These are phyloP conservation scores for Holcopasites calliopsidis DNA, from an alignment of 1,140 invertebrate species.

Conservation along the genomic window DNA sequence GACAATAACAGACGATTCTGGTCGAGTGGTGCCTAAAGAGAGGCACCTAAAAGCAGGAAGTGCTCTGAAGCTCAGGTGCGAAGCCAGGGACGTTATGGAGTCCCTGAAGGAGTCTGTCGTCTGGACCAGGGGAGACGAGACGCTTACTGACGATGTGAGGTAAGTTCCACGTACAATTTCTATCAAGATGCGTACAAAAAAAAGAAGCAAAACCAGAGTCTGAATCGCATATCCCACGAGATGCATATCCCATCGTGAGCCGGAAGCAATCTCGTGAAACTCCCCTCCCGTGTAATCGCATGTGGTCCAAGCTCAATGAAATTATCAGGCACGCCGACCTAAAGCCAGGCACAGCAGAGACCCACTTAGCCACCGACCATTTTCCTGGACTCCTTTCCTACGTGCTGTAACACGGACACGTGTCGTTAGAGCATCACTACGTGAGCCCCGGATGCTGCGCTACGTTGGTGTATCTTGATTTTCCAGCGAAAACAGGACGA, in stretches of 20 bases:
- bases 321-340: not conserved
- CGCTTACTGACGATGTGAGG: slow-evolving; percentile 77
- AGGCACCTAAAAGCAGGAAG: slow-evolving; percentile 80
- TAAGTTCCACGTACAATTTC: slow-evolving; percentile 49
- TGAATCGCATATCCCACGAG: not conserved
- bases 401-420: too few relatives aligned
- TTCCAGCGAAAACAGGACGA: slow-evolving; percentile 79
- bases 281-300: not conserved
- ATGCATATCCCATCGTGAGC: not conserved
- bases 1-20: slow-evolving; percentile 81
- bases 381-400: not conserved
- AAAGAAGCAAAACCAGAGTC: too few relatives aligned
- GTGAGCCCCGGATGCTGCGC: slow-evolving; percentile 1
- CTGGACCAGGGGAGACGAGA: slow-evolving; percentile 77
- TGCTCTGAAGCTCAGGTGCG: slow-evolving; percentile 79
- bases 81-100: slow-evolving; percentile 76
- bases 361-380: not conserved
- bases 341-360: not conserved
- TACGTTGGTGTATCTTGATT: slow-evolving; percentile 19
- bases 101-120: slow-evolving; percentile 78
- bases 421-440: slow-evolving; percentile 6
- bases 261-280: not conserved
- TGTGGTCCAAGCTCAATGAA: not conserved
- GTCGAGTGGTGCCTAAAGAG: slow-evolving; percentile 78
- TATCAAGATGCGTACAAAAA: not conserved